Base-by-base conservation (phyloP, 92 coral and sea anemone species). In the Isaurus tuberculatus region DNA sequence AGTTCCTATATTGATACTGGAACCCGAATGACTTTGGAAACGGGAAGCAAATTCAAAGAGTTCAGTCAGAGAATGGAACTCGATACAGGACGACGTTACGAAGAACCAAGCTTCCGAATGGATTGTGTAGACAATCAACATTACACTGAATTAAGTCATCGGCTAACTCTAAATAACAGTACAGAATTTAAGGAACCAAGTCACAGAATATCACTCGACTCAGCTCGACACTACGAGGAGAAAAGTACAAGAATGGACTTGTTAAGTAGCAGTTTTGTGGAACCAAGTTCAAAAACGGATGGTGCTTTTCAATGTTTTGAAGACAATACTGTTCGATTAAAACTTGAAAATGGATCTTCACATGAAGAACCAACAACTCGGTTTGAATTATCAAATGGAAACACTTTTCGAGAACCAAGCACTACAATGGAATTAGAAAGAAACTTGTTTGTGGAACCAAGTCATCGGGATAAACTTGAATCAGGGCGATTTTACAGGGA, bases 221-320 rank as follows among this genome's bases (percentile, higher is more conserved):
- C 82, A 25, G 82, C 82, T 15, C 53, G 82, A 10, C 55, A 48
- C 20, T 77, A 77, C 19, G 55, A 77, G 65, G 82, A 77, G 49
- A 77, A 77, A 77, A 77, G 82, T 26, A 36, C 70, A 26, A 36
- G 55, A 19, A 77, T 77, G 53, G 82, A 77, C 13, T 20, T 77
- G 36, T 33, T 58, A 33, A 77, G 70, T 53, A 58, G 27, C 10
- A 60, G 69, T 31, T 77, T 77, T 60, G 70, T 55, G 25, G 82
- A 77, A 58, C 70, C 70, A 4, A 77, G 82, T 55, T 23, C 69
- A 34, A 77, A 70, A 77, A 58, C 43, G 3, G 70, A 71, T 19
- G 55, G 22, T 42, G 28, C 30, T 13, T 43, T 25, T 13, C 78
- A 71, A 40, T 25, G 78, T 1, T 71, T 40, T 48, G 78, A 71